Evolutionary conservation across 2,113 vertebrate genomes (phyloP).

Genomic region (Ranitomeya imitator): DNA sequence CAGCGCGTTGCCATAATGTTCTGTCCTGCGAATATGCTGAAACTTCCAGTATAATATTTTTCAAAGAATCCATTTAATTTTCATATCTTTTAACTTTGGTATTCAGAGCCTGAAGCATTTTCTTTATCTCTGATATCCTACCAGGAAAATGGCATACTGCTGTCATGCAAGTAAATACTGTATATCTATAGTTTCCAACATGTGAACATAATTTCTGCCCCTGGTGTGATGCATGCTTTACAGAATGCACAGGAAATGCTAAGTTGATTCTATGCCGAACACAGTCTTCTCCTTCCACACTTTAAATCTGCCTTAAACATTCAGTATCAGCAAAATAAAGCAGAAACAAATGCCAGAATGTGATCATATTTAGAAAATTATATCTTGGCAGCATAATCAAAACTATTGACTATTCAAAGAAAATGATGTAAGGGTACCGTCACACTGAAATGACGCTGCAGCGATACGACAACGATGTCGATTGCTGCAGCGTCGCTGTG

Average conservation of each 20-base stretch:
- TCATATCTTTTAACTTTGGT: slow-evolving; percentile 41
- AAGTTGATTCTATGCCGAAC: neutral
- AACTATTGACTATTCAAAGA: neutral
- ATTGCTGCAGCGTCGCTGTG: too few relatives aligned
- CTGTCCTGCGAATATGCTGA: slow-evolving; percentile 38
- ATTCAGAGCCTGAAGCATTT: slow-evolving; percentile 32
- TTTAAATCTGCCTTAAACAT: neutral
- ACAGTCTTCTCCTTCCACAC: neutral
- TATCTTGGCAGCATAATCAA: neutral
- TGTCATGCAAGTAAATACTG: slow-evolving; percentile 28
- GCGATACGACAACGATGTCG: too few relatives aligned
- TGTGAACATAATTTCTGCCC: neutral
- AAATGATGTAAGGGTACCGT: neutral
- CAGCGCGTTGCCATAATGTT: slow-evolving; percentile 47
- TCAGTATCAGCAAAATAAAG: neutral
- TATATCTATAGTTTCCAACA: slow-evolving; percentile 4
- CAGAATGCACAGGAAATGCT: neutral
- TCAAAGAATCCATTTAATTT: slow-evolving; percentile 43
- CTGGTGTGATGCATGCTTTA: neutral
- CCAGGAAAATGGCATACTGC: slow-evolving; percentile 41
- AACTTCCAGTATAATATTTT: slow-evolving; percentile 34
- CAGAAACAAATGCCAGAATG: neutral
- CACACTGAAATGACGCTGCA: too few relatives aligned
- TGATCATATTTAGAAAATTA: neutral
- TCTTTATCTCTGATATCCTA: slow-evolving; percentile 42